Evolutionary conservation across 2,888 invertebrate genomes (phyloP), one percentile per base, ranked within the genome.

Genomic region (Liposcelis brunnea): DNA sequence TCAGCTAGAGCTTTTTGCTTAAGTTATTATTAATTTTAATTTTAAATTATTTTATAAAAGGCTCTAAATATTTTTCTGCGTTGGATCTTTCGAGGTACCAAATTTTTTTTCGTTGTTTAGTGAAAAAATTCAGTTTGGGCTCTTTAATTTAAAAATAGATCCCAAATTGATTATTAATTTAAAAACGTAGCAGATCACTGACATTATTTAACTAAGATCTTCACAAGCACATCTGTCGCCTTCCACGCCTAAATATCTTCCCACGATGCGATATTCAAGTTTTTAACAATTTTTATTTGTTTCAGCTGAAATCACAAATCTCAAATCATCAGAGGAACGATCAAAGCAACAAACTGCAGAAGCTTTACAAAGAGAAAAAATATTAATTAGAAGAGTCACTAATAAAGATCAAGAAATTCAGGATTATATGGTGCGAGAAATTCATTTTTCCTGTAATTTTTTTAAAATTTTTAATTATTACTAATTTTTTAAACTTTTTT

Each of bases 361-460:
- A 61, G 80, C 87, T 51, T 82, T 85, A 58, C 79, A 90, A 55
- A 75, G 90, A 56, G 94, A 95, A 65, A 87, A 87, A 66, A 80
- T 91, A 52, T 75, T 95, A 55, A 83, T 93, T 55, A 80, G 93
- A 58, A 74, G 91, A 58, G 74, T 95, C 53, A 85, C 93, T 49
- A 83, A 86, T 52, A 95, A 95, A 67, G 95, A 95, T 62, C 93
- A 94, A 64, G 94, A 95, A 68, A 77, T 91, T 63, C 91, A 94
- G 66, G 93, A 94, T 68, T 89, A 84, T 70, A 80, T 85, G 69
- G 93, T 93, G 73, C 74, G 83, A 72, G 63, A 16, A 38, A 31
- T 11, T 26, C 43, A 42, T 15, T 26, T 43, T 18, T 31, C 42
- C 32, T 33, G 37, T 40, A 33, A 35, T 32, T 3, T 1, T 33